Evolutionary conservation across 2,797 vertebrate genomes (phyloP).

Genomic region (Acrossocheilus wenchowensis): DNA sequence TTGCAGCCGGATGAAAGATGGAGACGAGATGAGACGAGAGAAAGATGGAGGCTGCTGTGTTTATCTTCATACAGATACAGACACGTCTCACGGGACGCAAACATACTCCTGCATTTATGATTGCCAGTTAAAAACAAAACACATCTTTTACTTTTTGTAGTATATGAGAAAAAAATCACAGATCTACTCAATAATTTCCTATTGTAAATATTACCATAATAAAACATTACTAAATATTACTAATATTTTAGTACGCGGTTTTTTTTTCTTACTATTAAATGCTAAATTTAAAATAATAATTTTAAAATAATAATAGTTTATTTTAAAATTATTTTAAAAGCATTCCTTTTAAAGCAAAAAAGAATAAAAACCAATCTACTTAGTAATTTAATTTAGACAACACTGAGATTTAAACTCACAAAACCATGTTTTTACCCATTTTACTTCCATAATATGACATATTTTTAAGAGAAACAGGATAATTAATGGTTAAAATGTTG

Average conservation of each 20-base stretch:
- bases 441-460: not conserved
- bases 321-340: not conserved
- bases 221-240: not conserved
- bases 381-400: too few species aligned
- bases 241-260: not conserved
- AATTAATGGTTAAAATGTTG: not conserved
- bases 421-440: slow-evolving; percentile 21
- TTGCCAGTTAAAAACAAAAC: slow-evolving; percentile 27
- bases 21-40: slow-evolving; percentile 33
- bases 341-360: not conserved
- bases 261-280: not conserved
- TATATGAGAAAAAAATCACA: not conserved
- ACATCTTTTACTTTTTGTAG: not conserved
- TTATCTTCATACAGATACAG: slow-evolving; percentile 31
- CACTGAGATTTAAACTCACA: not conserved
- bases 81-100: slow-evolving; percentile 39
- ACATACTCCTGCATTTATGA: slow-evolving; percentile 36
- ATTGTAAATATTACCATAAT: not conserved
- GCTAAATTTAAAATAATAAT: not conserved
- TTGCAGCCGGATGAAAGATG: slow-evolving; percentile 66
- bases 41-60: slow-evolving; percentile 35
- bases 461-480: not conserved
- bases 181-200: not conserved
- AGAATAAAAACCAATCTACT: not conserved
- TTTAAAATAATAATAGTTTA: not conserved